Base-by-base conservation (phyloP, 1,140 invertebrate species). In the Diachasmimorpha longicaudata region DNA sequence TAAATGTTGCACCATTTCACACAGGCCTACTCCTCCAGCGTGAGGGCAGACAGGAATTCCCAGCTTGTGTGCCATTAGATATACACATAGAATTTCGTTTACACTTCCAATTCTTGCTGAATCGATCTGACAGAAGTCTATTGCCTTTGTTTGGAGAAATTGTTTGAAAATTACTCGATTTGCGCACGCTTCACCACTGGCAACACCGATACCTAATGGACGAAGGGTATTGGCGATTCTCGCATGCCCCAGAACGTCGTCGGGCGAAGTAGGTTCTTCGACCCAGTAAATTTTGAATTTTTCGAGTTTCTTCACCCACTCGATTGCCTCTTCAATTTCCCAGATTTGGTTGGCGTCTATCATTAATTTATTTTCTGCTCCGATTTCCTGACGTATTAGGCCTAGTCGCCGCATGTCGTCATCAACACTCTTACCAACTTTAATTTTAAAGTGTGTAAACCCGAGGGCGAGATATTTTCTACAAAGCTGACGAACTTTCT, bases 141-240 rank as follows among this genome's bases (percentile, higher is more conserved):
- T 91, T 1, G 93, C 96, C 16, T 91, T 91, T 0, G 92, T 90
- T 86, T 96, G 93, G 11, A 98, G 84, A 77, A 98, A 93, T 90
- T 98, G 96, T 84, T 98, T 98, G 89, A 98, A 98, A 88, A 98
- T 94, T 0, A 98, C 93, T 75, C 96, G 89, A 88, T 98, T 98
- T 5, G 94, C 94, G 84, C 96, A 97, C 92, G 96, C 95, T 89
- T 98, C 97, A 11, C 96, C 97, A 4, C 95, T 96, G 0, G 97
- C 97, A 14, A 98, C 95, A 1, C 93, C 94, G 63, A 98, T 96
- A 21, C 93, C 93, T 13, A 92, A 87, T 0, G 93, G 93, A 80
- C 92, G 91, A 63, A 90, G 91, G 80, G 89, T 91, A 74, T 91
- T 84, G 0, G 91, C 88, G 74, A 98, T 97, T 31, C 89, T 88